Evolutionary conservation across 2,797 vertebrate genomes (phyloP).

Genomic region (Adelosebastes latens): DNA sequence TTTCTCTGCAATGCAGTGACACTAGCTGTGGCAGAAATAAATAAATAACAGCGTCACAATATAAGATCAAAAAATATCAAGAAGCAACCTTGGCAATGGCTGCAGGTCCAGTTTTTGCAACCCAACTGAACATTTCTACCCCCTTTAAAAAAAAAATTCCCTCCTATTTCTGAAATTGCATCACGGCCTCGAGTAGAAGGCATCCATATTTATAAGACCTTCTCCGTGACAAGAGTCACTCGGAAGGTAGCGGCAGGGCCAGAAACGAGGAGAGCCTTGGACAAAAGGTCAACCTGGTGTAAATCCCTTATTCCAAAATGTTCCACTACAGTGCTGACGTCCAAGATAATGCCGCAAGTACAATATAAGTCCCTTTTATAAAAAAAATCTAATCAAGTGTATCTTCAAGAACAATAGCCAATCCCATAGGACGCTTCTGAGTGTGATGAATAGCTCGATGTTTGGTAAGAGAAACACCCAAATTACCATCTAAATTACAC

Average conservation of each 20-base stretch:
- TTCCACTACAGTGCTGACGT: slow-evolving; percentile 16
- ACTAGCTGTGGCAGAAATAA: slow-evolving; percentile 35
- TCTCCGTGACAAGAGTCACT: slow-evolving; percentile 54
- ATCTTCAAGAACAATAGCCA: slow-evolving; percentile 52
- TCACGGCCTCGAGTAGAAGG: slow-evolving; percentile 50
- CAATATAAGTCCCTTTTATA: slow-evolving; percentile 27
- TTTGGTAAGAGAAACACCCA: slow-evolving; percentile 67
- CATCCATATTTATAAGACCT: slow-evolving; percentile 77
- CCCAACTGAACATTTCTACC: slow-evolving; percentile 17
- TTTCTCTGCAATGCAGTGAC: slow-evolving; percentile 29
- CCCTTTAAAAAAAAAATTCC: not conserved
- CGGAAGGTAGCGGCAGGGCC: slow-evolving; percentile 33
- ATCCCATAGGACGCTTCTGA: slow-evolving; percentile 48
- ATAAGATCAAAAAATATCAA: slow-evolving; percentile 40
- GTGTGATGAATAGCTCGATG: slow-evolving; percentile 67
- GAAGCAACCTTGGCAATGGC: slow-evolving; percentile 41
- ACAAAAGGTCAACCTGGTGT: slow-evolving; percentile 64
- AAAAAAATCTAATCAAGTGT: slow-evolving; percentile 51
- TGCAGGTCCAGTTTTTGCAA: slow-evolving; percentile 38
- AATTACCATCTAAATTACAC: slow-evolving; percentile 80
- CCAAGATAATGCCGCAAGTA: slow-evolving; percentile 17
- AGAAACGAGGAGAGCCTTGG: slow-evolving; percentile 45
- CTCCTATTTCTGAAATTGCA: slow-evolving; percentile 60
- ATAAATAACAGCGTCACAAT: slow-evolving; percentile 39
- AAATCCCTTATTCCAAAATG: slow-evolving; percentile 52